These are phyloP conservation scores for Saxidomus purpurata DNA, from an alignment of 1,140 invertebrate genomes.

Conservation along the genomic window DNA sequence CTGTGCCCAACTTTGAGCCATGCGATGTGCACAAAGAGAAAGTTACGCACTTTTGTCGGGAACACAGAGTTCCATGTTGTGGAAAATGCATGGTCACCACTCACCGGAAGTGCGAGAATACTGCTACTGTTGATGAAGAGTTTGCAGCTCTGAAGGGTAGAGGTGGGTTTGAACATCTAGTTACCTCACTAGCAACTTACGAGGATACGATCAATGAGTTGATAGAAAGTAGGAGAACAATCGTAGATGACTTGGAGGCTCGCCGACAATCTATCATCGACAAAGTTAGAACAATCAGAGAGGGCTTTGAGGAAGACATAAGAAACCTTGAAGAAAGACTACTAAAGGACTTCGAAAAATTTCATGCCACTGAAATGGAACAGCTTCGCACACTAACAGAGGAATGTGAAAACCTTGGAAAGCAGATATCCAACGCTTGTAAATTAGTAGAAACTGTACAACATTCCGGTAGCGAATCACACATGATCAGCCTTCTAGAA, in stretches of 20 bases:
- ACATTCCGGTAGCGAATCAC: conserved; percentile 47
- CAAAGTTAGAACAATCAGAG: conserved; percentile 42
- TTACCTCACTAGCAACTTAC: conserved; percentile 5
- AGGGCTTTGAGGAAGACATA: conserved; percentile 54
- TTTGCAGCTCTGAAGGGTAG: conserved; percentile 35
- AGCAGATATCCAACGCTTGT: conserved; percentile 53
- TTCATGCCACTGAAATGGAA: conserved; percentile 56
- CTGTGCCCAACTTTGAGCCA: conserved; percentile 51
- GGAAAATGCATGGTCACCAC: conserved; percentile 25
- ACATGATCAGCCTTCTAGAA: conserved; percentile 42
- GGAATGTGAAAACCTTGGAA: conserved; percentile 60
- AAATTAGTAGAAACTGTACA: conserved; percentile 50
- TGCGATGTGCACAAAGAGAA: conserved; percentile 59
- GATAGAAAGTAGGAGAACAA: conserved; percentile 44
- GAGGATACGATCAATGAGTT: conserved; percentile 10
- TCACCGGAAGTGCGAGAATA: conserved; percentile 56
- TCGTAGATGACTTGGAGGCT: conserved; percentile 47
- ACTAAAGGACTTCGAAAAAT: conserved; percentile 43
- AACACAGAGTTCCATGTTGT: conserved; percentile 54
- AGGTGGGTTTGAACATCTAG: conserved; percentile 16
- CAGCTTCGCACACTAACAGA: conserved; percentile 16
- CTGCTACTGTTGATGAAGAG: conserved; percentile 47
- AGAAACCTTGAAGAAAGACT: conserved; percentile 48
- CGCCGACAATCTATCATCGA: conserved; percentile 31
- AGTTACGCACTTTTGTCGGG: conserved; percentile 55